A percentile compares a stretch with the other conserved stretches of the same genome.
Evolutionary conservation across 2,888 invertebrate genomes (phyloP).

Genomic region (Orthosia incerta): DNA sequence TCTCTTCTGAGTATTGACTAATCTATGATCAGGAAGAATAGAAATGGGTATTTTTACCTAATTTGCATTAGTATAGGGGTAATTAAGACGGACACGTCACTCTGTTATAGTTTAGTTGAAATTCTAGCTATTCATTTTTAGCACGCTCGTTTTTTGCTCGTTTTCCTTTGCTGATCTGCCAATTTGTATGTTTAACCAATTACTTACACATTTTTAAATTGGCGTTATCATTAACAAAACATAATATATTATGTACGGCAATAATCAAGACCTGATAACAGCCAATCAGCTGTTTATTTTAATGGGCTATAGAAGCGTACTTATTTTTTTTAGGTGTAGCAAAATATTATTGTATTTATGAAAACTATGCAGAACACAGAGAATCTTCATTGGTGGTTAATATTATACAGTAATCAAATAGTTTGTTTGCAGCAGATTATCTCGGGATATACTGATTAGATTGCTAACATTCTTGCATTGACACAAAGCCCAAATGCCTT

Average conservation of each 20-base stretch:
- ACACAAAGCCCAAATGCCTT: too few species aligned
- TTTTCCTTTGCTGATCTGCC: conserved; percentile 4
- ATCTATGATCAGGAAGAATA: conserved; percentile 29
- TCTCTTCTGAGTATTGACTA: conserved; percentile 16
- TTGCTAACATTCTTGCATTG: too few species aligned
- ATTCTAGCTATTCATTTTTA: conserved; percentile 2
- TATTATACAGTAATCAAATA: too few species aligned
- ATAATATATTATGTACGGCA: neutral
- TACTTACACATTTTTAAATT: neutral
- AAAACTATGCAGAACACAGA: too few species aligned
- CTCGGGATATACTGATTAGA: too few species aligned
- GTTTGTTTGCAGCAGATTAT: too few species aligned
- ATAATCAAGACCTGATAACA: conserved; percentile 7
- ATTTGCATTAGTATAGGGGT: conserved; percentile 18
- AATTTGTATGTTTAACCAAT: conserved; percentile 15
- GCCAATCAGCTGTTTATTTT: conserved; percentile 26
- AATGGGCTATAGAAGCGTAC: neutral
- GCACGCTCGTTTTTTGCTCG: neutral
- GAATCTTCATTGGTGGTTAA: too few species aligned
- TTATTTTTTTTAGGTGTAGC: neutral
- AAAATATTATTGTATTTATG: too few species aligned
- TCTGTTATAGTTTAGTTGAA: neutral
- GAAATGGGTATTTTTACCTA: conserved; percentile 11
- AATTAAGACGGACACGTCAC: conserved; percentile 10
- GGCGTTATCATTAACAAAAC: conserved; percentile 4